Evolutionary conservation across 2,888 invertebrate genomes (phyloP), one percentile per base, ranked within the genome.

Genomic region (Xanthia togata): DNA sequence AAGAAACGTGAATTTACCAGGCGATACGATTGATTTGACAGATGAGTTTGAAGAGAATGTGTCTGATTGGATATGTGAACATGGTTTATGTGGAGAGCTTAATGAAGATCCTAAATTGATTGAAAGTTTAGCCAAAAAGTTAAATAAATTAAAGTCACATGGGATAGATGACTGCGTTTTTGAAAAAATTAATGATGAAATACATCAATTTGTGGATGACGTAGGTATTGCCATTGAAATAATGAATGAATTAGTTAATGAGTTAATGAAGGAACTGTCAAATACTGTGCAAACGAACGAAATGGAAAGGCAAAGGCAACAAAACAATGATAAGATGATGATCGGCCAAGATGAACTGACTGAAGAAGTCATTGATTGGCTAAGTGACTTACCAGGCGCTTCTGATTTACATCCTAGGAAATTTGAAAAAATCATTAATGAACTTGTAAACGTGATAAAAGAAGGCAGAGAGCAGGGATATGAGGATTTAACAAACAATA

Each of bases 301-400:
- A 20, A 60, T 63, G n/a, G 70, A 69, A 26, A 80, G 57, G 31
- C 41, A 41, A 41, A 41, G 9, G 41, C 41, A 41, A 41, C 41
- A 41, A 41, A 41, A 41, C 9, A 41, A 41, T 41, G 41, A 41
- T 38, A 8, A 38, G 38, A 38, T 38, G 31, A 2, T 31, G 41
- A 26, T 69, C 4, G 64, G 84, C 20, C 47, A 80, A 53, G 73
- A 84, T 60, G 68, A 88, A 77, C 67, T 91, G n/a, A 60, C 76
- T 35, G 59, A 87, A 60, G 82, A 85, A 70, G 41, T 91, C 11
- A 76, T 35, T 26, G 79, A 89, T 59, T 91, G 89, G 90, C 72
- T 92, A 17, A 80, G 86, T 50, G 76, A 72, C 12, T 73, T 86
- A 59, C 64, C 85, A 44, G 68, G 74, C 38, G 76, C 72, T 1